Conservation (phyloP, 2,888 invertebrate species). For the Empis stercorea region DNA sequence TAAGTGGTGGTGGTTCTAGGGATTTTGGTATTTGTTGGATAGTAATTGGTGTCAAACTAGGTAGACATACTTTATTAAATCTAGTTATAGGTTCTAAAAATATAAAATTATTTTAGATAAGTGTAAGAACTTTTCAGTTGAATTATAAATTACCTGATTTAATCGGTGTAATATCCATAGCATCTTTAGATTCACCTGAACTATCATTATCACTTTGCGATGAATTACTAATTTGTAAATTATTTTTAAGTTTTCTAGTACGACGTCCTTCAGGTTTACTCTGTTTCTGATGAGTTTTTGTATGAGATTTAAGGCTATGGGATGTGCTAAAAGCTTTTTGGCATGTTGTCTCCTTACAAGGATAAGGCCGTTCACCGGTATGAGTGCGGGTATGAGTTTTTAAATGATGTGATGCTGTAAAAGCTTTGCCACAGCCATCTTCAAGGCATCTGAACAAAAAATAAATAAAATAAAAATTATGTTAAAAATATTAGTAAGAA, state of each 20-base stretch:
- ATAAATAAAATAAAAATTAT: background rate
- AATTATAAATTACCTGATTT: no score
- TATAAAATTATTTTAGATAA: no score
- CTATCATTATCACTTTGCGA: conserved; percentile 6
- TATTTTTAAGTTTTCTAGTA: background rate
- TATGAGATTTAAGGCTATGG: conserved; percentile 71
- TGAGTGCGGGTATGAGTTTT: conserved; percentile 71
- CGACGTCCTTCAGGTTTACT: conserved; percentile 4
- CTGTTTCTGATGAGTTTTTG: conserved; percentile 54
- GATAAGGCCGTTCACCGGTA: conserved; percentile 67
- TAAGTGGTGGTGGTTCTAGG: conserved; percentile 7
- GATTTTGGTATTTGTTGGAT: conserved; percentile 9
- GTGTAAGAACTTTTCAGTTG: no score
- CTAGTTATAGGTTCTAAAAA: no score
- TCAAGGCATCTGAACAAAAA: conserved; percentile 51
- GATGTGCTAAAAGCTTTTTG: conserved; percentile 68
- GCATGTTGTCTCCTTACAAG: conserved; percentile 55
- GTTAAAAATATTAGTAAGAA: conserved; percentile 1
- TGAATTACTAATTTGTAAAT: background rate
- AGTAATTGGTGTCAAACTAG: background rate
- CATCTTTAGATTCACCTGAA: conserved; percentile 3
- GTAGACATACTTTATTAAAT: background rate
- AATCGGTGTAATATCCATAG: background rate
- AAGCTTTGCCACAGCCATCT: conserved; percentile 80
- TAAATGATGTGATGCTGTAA: conserved; percentile 86